Conservation (phyloP, 2,888 invertebrate genomes). For the Aphidoletes aphidimyza region DNA sequence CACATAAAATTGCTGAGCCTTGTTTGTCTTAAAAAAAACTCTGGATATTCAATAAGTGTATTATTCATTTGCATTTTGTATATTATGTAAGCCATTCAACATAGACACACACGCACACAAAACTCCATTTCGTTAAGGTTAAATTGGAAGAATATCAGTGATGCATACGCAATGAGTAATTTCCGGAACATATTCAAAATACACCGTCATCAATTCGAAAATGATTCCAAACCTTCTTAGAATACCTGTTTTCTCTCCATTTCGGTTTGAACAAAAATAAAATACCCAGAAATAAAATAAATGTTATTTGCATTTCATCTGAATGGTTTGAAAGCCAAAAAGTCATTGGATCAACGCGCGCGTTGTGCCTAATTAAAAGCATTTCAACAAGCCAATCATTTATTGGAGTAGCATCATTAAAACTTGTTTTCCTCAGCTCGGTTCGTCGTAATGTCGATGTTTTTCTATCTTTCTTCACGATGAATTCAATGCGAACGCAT, state of each 20-base stretch:
- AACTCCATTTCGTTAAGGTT: background rate
- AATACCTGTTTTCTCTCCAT: constrained; percentile 30
- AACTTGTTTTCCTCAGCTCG: background rate
- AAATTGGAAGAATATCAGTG: background rate
- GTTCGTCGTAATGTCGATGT: background rate
- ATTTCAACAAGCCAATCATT: background rate
- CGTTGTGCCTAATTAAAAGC: background rate
- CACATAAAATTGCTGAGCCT: background rate
- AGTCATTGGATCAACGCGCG: background rate
- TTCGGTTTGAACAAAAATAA: background rate
- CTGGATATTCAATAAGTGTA: background rate
- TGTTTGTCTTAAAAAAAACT: background rate
- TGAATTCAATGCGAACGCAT: background rate
- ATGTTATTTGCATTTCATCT: background rate
- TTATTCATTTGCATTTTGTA: background rate
- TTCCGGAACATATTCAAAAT: background rate
- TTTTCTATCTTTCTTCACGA: too few species aligned
- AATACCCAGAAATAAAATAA: background rate
- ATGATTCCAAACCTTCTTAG: background rate
- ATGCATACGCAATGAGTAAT: background rate
- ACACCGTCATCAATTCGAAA: background rate
- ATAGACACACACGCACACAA: too few species aligned
- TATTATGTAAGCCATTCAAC: constrained; percentile 3
- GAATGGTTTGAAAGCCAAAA: background rate
- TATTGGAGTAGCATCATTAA: constrained; percentile 26